A percentile compares a stretch with the other conserved stretches of the same genome.
phyloP scores from a whole-genome alignment of 2,888 invertebrate genomes.

The Coenonympha glycerion region DNA sequence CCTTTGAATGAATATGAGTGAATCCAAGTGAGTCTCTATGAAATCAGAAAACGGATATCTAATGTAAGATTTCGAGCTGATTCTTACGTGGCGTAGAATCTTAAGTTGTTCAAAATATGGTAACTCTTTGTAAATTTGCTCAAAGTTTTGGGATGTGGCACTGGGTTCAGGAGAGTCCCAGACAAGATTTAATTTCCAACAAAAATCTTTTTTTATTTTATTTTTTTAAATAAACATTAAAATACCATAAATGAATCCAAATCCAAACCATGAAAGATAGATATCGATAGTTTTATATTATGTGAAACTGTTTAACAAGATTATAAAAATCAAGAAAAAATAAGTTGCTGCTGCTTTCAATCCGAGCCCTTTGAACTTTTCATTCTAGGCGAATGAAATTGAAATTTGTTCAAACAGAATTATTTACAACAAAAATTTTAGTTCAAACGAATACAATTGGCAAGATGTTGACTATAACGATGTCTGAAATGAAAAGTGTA shows the following conservation, averaged over 20 bases:
- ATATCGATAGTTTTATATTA: constrained; percentile 10
- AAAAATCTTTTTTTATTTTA: too few relatives aligned
- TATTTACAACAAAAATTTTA: background rate
- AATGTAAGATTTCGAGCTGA: too few relatives aligned
- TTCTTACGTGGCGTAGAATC: too few relatives aligned
- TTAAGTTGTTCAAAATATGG: too few relatives aligned
- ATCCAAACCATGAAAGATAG: background rate
- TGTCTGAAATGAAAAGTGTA: constrained; percentile 65
- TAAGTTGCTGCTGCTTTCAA: constrained; percentile 17
- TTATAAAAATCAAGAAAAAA: background rate
- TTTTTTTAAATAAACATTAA: too few relatives aligned
- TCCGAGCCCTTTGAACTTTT: constrained; percentile 37
- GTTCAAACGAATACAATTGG: constrained; percentile 38
- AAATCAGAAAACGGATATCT: too few relatives aligned
- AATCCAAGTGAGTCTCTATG: too few relatives aligned
- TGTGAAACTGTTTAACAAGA: background rate
- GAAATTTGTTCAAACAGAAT: constrained; percentile 33
- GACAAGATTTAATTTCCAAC: too few relatives aligned
- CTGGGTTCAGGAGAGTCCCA: too few relatives aligned
- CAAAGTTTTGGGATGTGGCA: too few relatives aligned
- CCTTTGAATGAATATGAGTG: too few relatives aligned
- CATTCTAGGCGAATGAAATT: constrained; percentile 49
- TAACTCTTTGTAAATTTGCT: too few relatives aligned
- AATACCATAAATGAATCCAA: background rate
- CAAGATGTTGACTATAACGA: constrained; percentile 38